Evolutionary conservation across 2,888 invertebrate species (phyloP), one percentile per base, ranked within the genome.

Genomic region (Eurois occulta): DNA sequence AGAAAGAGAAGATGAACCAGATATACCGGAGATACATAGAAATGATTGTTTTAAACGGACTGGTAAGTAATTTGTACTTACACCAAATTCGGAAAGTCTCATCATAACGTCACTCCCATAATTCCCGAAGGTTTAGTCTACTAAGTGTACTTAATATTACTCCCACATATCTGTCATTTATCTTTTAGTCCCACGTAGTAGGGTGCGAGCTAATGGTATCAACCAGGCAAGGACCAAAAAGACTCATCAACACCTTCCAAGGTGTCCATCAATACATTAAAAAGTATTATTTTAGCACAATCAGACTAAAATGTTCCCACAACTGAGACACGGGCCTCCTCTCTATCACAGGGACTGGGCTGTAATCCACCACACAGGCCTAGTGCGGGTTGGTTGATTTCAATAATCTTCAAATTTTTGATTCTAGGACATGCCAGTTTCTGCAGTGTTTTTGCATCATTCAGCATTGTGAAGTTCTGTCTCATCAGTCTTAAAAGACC

Each of bases 21-120:
- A 68, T 72, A 28, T 60, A 32, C 24, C 35, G 10, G 69, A 89
- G 91, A 84, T 28, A 28, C 62, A 60, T 24, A 81, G 8, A 46
- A 71, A 32, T 38, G 89, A 86, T 74, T 96, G 95, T 86, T 95
- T 95, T 86, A 93, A 95, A 87, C 94, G 92, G 85, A 95, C 95
- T 90, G 96, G 96, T 95, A 80, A 68, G 67, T 60, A 52, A 32
- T 28, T 64, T 28, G 24, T 35, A 60, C 16, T 2, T 71, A 46
- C 1, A 46, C 21, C 1, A 35, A 32, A 21, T 28, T 58, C 6
- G n/a, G 5, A 52, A 16, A 28, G 28, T 28, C 28, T 16, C 16
- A 28, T 58, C 6, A 13, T n/a, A 28, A 13, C 13, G 28, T 28
- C 55, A 13, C 13, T n/a, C 5, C 6, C 28, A 16, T 13, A 13